Conservation (phyloP, 2,113 vertebrate genomes). For the Platycercus adscitus region DNA sequence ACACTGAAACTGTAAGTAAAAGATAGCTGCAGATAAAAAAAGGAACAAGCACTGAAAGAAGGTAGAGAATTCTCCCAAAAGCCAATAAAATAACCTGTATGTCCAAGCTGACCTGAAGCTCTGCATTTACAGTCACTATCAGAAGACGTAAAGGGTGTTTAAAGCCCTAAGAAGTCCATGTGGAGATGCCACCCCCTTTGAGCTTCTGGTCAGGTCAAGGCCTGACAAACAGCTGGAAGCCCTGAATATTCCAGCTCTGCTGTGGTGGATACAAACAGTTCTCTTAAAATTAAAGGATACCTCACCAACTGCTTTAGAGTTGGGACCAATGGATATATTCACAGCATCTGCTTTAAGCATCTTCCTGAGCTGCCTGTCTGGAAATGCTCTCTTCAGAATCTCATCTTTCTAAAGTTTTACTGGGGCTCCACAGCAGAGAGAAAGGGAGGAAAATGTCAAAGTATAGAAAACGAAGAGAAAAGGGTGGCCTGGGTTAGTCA, state of each 20-base stretch:
- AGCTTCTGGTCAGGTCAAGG: neutral
- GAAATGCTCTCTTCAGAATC: neutral
- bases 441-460: rapidly evolving
- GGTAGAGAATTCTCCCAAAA: neutral
- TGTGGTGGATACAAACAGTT: neutral
- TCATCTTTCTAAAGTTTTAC: neutral
- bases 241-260: neutral
- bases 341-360: neutral
- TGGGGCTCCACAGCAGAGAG: neutral
- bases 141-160: neutral
- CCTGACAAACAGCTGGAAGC: neutral
- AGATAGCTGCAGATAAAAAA: neutral
- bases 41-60: neutral
- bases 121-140: neutral
- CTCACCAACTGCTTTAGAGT: neutral
- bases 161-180: neutral
- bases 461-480: neutral
- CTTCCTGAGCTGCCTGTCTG: neutral
- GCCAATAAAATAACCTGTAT: neutral
- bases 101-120: neutral
- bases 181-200: neutral
- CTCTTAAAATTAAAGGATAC: neutral
- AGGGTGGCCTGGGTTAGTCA: neutral
- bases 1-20: neutral
- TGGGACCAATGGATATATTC: neutral